phyloP scores from a whole-genome alignment of 2,797 vertebrate genomes.

The Myiothlypis coronata region DNA sequence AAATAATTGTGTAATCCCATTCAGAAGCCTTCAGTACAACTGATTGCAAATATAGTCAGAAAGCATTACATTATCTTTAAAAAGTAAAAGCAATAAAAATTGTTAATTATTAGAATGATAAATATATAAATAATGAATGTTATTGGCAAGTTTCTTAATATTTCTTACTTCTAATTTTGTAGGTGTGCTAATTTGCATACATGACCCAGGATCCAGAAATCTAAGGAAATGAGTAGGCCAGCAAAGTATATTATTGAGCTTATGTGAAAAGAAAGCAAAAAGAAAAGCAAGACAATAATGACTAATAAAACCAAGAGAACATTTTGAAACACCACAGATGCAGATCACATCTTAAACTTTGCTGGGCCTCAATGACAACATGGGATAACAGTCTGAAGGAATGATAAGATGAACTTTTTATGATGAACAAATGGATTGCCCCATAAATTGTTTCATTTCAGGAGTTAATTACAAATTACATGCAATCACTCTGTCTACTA shows the following conservation, averaged over 20 bases:
- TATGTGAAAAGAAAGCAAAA: neutral
- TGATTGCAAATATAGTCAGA: neutral
- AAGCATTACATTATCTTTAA: neutral
- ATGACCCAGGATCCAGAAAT: neutral
- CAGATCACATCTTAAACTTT: neutral
- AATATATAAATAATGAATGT: neutral
- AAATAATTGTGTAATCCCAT: neutral
- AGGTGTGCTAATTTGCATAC: neutral
- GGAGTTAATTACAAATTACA: neutral
- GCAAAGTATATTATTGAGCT: neutral
- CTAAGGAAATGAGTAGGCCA: neutral
- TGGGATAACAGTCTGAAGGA: neutral
- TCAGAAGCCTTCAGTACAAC: neutral
- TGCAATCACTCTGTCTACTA: neutral
- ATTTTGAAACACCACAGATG: neutral
- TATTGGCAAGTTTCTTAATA: neutral
- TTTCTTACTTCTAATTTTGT: neutral
- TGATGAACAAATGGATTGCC: neutral
- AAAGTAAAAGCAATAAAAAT: neutral
- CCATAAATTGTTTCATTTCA: neutral
- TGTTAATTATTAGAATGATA: neutral
- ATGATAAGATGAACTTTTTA: neutral
- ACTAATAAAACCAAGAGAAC: neutral
- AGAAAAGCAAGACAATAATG: neutral
- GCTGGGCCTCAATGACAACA: neutral